Evolutionary conservation across 2,888 invertebrate species (phyloP).

Genomic region (Drosophila meridiana): DNA sequence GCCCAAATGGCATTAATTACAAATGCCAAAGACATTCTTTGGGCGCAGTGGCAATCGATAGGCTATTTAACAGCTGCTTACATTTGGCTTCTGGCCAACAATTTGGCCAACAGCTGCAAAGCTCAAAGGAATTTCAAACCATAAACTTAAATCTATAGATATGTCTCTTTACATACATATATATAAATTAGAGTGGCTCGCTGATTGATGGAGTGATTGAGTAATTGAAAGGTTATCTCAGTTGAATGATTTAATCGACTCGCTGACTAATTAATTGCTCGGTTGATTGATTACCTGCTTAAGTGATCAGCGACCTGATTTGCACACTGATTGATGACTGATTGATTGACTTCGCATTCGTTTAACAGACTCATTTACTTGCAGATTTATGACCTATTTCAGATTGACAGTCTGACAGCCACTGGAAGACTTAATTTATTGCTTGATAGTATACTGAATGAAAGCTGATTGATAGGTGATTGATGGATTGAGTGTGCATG

Average conservation of each 20-base stretch:
- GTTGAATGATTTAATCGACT: background rate
- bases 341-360: background rate
- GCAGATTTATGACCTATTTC: background rate
- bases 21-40: slow-evolving; percentile 55
- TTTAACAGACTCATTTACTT: background rate
- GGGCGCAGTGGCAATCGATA: slow-evolving; percentile 33
- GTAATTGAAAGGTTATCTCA: background rate
- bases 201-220: background rate
- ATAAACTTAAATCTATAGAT: background rate
- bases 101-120: slow-evolving; percentile 3
- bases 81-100: slow-evolving; percentile 5
- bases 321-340: background rate
- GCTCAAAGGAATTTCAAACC: background rate
- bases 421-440: background rate
- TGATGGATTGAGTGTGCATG: background rate
- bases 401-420: background rate
- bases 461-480: too few relatives aligned
- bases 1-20: slow-evolving; percentile 55
- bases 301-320: background rate
- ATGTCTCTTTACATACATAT: background rate
- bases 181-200: background rate
- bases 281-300: background rate
- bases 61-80: slow-evolving; percentile 16
- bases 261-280: background rate
- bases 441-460: background rate